These are phyloP conservation scores for Heliopora coerulea DNA, from an alignment of 92 coral and sea anemone genomes.

Conservation along the genomic window DNA sequence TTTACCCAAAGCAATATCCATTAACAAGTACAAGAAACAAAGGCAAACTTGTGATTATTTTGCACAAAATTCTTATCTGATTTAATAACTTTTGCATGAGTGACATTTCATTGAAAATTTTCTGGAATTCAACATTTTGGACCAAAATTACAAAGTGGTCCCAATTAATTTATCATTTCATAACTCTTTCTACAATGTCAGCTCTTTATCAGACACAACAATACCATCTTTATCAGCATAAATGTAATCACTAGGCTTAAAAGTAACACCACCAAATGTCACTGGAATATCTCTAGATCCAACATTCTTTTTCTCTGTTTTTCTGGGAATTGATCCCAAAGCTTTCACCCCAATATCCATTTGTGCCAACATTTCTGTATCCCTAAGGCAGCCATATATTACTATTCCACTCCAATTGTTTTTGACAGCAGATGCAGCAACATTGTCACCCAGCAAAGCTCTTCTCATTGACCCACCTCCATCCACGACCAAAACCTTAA, in stretches of 20 bases:
- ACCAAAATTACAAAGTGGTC: no score
- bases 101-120: no score
- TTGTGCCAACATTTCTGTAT: slow-evolving; percentile 70
- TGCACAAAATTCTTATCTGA: no score
- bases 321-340: slow-evolving; percentile 85
- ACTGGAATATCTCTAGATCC: slow-evolving; percentile 84
- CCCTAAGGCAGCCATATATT: slow-evolving; percentile 86
- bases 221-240: slow-evolving; percentile 96
- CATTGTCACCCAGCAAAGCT: slow-evolving; percentile 88
- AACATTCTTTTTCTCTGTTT: slow-evolving; percentile 78
- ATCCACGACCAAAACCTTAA: slow-evolving; percentile 92
- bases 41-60: no score
- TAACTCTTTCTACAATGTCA: slow-evolving; percentile 52
- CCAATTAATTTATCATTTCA: not conserved
- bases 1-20: no score
- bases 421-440: slow-evolving; percentile 71
- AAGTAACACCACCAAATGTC: slow-evolving; percentile 82
- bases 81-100: no score
- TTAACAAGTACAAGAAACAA: no score
- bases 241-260: slow-evolving; percentile 79
- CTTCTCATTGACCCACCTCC: slow-evolving; percentile 96
- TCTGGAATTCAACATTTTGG: no score
- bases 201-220: slow-evolving; percentile 81
- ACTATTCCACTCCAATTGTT: slow-evolving; percentile 93
- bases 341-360: slow-evolving; percentile 88